phyloP scores from a whole-genome alignment of 2,888 invertebrate species.

The Magallana nippona region DNA sequence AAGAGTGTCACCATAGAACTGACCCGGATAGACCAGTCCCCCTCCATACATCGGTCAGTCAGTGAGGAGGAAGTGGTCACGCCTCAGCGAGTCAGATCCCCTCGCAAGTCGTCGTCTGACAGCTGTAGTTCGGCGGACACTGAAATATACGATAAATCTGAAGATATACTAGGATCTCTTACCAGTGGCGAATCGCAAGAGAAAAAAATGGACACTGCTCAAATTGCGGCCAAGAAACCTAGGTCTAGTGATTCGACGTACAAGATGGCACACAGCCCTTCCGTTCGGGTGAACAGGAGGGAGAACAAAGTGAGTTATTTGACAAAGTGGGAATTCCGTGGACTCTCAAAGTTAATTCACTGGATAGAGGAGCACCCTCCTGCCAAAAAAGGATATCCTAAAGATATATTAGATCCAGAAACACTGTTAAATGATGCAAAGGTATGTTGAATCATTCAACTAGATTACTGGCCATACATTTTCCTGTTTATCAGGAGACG shows the following conservation, averaged over 20 bases:
- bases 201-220: neutral
- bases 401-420: constrained; percentile 92
- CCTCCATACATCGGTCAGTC: constrained; percentile 51
- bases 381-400: constrained; percentile 94
- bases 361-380: constrained; percentile 93
- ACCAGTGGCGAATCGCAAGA: constrained; percentile 31
- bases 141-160: constrained; percentile 49
- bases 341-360: constrained; percentile 86
- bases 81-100: constrained; percentile 49
- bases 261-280: constrained; percentile 36
- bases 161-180: constrained; percentile 41
- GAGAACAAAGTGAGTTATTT: constrained; percentile 65
- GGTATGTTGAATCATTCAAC: constrained; percentile 63
- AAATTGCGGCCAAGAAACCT: constrained; percentile 38
- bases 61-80: constrained; percentile 62
- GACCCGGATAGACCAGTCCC: constrained; percentile 69
- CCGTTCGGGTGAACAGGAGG: constrained; percentile 49
- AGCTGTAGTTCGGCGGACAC: constrained; percentile 60
- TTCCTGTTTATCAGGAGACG: too few relatives aligned
- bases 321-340: constrained; percentile 75
- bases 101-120: constrained; percentile 60
- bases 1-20: constrained; percentile 71
- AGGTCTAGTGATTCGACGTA: constrained; percentile 51
- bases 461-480: too few relatives aligned
- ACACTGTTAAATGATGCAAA: constrained; percentile 91